Percentiles rank a stretch among this genome's conserved stretches.
These are phyloP conservation scores for Psittacula cyanocephala DNA, from an alignment of 2,113 vertebrate genomes.

Conservation along the genomic window DNA sequence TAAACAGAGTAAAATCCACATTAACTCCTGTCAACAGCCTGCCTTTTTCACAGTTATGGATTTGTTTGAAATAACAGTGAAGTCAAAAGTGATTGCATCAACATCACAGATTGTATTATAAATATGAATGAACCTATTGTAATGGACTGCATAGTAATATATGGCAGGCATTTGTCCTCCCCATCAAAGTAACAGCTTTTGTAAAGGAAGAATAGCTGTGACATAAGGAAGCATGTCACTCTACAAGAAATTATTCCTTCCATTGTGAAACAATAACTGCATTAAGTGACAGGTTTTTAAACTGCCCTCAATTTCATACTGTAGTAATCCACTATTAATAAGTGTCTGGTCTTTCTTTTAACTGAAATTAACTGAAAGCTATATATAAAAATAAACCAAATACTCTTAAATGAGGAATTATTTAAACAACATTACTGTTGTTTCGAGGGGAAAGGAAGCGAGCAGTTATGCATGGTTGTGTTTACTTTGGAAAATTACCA, in stretches of 20 bases:
- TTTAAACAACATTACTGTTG: background rate
- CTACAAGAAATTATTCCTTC: slow-evolving; percentile 51
- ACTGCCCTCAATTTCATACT: slow-evolving; percentile 24
- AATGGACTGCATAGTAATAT: slow-evolving; percentile 54
- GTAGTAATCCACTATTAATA: slow-evolving; percentile 36
- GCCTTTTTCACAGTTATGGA: slow-evolving; percentile 79
- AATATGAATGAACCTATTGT: slow-evolving; percentile 76
- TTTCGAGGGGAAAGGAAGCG: rapidly evolving
- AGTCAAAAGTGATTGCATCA: slow-evolving; percentile 72
- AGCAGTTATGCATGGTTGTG: background rate
- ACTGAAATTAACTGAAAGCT: slow-evolving; percentile 22
- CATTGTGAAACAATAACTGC: slow-evolving; percentile 37
- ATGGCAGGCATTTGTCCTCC: slow-evolving; percentile 35
- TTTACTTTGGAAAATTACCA: slow-evolving; percentile 1
- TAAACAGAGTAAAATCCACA: slow-evolving; percentile 80
- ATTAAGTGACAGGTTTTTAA: slow-evolving; percentile 40
- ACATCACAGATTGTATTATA: slow-evolving; percentile 75
- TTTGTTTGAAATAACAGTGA: slow-evolving; percentile 79
- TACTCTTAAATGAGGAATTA: slow-evolving; percentile 32
- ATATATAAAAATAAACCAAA: background rate
- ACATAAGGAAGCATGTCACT: slow-evolving; percentile 53
- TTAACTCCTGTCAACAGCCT: slow-evolving; percentile 81
- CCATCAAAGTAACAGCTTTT: slow-evolving; percentile 48
- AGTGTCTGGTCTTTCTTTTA: slow-evolving; percentile 49
- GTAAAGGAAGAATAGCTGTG: slow-evolving; percentile 38